Evolutionary conservation across 2,113 vertebrate genomes (phyloP).

Genomic region (Catharus fuscescens): DNA sequence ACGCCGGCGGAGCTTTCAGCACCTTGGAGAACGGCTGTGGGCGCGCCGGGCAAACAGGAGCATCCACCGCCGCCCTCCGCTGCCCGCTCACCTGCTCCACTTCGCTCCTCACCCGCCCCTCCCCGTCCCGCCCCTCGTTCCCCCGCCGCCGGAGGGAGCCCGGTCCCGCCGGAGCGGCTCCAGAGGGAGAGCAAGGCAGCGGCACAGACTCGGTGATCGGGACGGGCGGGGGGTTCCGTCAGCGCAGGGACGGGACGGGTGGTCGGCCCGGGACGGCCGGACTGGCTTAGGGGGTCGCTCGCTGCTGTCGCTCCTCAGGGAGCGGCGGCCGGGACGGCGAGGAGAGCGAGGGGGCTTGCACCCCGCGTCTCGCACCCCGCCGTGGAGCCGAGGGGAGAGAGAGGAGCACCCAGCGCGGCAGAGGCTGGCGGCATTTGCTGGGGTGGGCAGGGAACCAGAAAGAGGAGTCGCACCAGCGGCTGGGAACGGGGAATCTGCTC

Average conservation of each 20-base stretch:
- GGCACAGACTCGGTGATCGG: not conserved
- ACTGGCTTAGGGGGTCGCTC: not conserved
- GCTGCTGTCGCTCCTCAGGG: not conserved
- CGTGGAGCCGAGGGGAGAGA: not conserved
- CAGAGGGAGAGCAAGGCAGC: not conserved
- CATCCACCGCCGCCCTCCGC: not conserved
- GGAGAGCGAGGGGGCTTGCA: not conserved
- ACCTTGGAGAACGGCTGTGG: slow-evolving; percentile 40
- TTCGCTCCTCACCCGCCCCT: not conserved
- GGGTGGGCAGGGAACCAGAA: not conserved
- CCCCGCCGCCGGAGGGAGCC: not conserved
- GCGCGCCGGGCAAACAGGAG: not conserved
- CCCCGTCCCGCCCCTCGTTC: not conserved
- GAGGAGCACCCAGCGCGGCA: not conserved
- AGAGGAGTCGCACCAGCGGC: not conserved
- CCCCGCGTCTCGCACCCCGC: not conserved
- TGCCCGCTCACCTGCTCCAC: not conserved
- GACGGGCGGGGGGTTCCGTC: not conserved
- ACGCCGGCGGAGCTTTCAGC: slow-evolving; percentile 1
- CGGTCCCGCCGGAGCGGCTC: not conserved
- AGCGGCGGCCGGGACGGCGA: not conserved
- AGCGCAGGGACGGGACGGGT: not conserved
- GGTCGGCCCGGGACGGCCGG: not conserved
- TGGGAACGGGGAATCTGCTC: not conserved
- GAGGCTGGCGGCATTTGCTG: not conserved